Evolutionary conservation across 2,888 invertebrate genomes (phyloP).

Genomic region (Andrena hattorfiana): DNA sequence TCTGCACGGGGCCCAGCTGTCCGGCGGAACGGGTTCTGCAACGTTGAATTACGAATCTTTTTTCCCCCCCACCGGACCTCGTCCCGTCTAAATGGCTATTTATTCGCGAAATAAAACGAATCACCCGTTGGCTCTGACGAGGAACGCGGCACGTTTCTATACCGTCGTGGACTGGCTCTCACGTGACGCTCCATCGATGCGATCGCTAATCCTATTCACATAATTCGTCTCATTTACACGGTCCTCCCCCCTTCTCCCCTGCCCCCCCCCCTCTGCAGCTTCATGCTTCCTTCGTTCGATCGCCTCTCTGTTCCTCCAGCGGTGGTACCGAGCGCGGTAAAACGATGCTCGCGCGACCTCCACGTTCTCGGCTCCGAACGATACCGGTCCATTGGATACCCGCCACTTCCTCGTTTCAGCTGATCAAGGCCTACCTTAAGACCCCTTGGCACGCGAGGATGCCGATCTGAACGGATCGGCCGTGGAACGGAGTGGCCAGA

Average conservation of each 20-base stretch:
- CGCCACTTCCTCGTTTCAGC: slow-evolving; percentile 68
- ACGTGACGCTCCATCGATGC: slow-evolving; percentile 26
- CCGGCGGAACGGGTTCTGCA: slow-evolving; percentile 34
- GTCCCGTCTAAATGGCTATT: slow-evolving; percentile 16
- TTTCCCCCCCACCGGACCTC: neutral
- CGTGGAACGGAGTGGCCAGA: slow-evolving; percentile 16
- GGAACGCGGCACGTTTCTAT: neutral
- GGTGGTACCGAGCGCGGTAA: slow-evolving; percentile 18
- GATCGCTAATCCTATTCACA: slow-evolving; percentile 40
- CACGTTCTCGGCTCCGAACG: slow-evolving; percentile 60
- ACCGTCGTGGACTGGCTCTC: neutral
- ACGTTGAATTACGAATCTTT: slow-evolving; percentile 19
- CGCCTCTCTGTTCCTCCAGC: neutral
- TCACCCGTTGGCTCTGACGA: slow-evolving; percentile 1
- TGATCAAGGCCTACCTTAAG: slow-evolving; percentile 55
- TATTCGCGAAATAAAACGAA: slow-evolving; percentile 18
- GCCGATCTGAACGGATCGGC: slow-evolving; percentile 45
- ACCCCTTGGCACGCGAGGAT: slow-evolving; percentile 59
- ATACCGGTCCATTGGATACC: slow-evolving; percentile 67
- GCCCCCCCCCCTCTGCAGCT: neutral
- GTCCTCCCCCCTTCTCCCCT: neutral
- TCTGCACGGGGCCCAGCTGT: slow-evolving; percentile 27
- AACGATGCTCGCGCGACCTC: slow-evolving; percentile 59
- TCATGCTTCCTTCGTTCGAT: neutral
- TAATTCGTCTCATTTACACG: slow-evolving; percentile 43